phyloP scores from a whole-genome alignment of 2,113 vertebrate species.

The Myiozetetes cayanensis region DNA sequence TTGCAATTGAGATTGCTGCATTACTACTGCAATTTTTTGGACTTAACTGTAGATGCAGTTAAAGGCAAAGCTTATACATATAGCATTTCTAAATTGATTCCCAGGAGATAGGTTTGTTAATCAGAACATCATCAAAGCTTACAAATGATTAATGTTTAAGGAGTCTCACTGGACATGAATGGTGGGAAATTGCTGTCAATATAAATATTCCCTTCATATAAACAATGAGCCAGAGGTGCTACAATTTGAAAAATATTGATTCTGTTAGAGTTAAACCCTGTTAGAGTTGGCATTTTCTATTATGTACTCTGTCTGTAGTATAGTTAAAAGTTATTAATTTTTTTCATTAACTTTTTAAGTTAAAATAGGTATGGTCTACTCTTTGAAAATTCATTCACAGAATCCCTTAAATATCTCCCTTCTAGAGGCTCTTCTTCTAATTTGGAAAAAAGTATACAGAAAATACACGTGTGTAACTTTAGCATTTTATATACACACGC shows the following conservation, averaged over 20 bases:
- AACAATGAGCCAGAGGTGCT: background rate
- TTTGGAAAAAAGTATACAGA: background rate
- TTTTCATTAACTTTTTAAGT: background rate
- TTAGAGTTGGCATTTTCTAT: background rate
- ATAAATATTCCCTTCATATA: background rate
- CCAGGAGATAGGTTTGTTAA: background rate
- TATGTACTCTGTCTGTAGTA: background rate
- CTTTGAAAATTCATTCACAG: background rate
- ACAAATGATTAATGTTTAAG: background rate
- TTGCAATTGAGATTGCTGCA: background rate
- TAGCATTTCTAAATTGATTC: background rate
- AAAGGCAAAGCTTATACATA: background rate
- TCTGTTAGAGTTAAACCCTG: background rate
- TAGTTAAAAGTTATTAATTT: background rate
- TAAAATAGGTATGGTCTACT: background rate
- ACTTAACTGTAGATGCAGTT: background rate
- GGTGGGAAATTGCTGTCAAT: background rate
- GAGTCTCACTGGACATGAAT: background rate
- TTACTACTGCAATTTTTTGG: background rate
- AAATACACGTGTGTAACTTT: accelerated
- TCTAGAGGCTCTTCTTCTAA: background rate
- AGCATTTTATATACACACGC: accelerated
- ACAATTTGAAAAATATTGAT: background rate
- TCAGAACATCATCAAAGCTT: background rate
- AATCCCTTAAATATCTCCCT: background rate